These are phyloP conservation scores for Brachyhypopomus gauderio DNA, from an alignment of 2,113 vertebrate species.

Conservation along the genomic window DNA sequence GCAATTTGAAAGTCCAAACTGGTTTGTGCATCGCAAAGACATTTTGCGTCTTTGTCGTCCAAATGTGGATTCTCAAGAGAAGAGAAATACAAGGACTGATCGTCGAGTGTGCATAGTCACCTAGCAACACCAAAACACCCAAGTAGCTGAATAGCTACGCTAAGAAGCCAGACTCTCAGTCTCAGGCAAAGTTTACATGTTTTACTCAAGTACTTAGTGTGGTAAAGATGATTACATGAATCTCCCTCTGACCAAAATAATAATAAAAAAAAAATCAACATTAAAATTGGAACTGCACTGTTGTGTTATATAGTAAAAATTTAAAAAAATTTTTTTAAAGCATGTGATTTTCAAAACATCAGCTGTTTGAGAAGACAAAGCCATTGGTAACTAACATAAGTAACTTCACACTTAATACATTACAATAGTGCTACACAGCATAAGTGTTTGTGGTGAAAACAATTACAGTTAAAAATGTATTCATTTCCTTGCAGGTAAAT, in stretches of 20 bases:
- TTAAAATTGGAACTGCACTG: neutral
- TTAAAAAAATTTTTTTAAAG: neutral
- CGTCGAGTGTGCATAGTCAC: no score
- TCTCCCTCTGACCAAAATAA: neutral
- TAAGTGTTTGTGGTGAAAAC: neutral
- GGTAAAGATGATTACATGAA: no score
- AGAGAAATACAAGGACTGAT: no score
- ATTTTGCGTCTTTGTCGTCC: neutral
- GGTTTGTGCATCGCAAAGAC: neutral
- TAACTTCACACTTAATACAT: no score
- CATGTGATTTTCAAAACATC: neutral
- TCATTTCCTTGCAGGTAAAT: neutral
- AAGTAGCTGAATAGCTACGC: no score
- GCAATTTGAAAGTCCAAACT: neutral
- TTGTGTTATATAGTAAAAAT: neutral
- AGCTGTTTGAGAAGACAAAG: neutral
- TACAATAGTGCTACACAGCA: neutral
- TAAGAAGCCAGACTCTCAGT: neutral
- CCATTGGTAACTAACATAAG: neutral
- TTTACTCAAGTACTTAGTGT: neutral
- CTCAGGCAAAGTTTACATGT: neutral
- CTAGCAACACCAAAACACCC: no score
- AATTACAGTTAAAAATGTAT: no score
- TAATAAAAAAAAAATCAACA: no score
- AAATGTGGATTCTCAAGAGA: no score